Evolutionary conservation across 1,140 invertebrate species (phyloP).

Genomic region (Odontomachus brunneus): DNA sequence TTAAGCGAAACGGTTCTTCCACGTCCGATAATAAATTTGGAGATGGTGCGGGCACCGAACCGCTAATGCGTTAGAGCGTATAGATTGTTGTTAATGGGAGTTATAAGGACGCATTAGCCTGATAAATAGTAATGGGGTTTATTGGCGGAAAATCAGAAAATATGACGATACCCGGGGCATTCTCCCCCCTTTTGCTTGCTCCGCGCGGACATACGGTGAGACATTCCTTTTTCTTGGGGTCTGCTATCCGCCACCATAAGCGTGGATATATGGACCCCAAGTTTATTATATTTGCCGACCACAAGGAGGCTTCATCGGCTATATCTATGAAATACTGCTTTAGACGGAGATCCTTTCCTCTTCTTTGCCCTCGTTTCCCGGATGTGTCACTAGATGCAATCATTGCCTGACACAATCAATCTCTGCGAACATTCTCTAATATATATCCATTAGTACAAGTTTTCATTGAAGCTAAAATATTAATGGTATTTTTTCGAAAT

Average conservation of each 20-base stretch:
- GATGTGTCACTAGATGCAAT: conserved; percentile 36
- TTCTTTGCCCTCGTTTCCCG: conserved; percentile 41
- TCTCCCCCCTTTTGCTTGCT: conserved; percentile 77
- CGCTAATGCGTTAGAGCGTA: conserved; percentile 79
- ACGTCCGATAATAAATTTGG: conserved; percentile 75
- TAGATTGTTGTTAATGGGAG: conserved; percentile 85
- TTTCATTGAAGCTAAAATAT: not conserved
- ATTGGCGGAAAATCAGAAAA: conserved; percentile 86
- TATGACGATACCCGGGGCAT: conserved; percentile 78
- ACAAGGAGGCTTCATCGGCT: conserved; percentile 84
- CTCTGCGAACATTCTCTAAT: not conserved
- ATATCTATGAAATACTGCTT: conserved; percentile 82
- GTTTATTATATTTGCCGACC: conserved; percentile 85
- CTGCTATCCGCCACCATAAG: conserved; percentile 77
- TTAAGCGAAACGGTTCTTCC: conserved; percentile 63
- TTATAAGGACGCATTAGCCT: conserved; percentile 85
- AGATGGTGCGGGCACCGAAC: conserved; percentile 54
- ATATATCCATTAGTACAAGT: not conserved
- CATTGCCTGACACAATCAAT: conserved; percentile 8
- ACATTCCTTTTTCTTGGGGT: conserved; percentile 81
- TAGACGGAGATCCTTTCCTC: conserved; percentile 74
- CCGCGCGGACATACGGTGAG: conserved; percentile 61
- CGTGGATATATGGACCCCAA: conserved; percentile 82
- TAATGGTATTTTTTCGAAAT: not conserved
- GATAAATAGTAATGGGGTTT: conserved; percentile 86